Base-by-base conservation (phyloP, 1,140 invertebrate species). In the Metopolophium dirhodum region DNA sequence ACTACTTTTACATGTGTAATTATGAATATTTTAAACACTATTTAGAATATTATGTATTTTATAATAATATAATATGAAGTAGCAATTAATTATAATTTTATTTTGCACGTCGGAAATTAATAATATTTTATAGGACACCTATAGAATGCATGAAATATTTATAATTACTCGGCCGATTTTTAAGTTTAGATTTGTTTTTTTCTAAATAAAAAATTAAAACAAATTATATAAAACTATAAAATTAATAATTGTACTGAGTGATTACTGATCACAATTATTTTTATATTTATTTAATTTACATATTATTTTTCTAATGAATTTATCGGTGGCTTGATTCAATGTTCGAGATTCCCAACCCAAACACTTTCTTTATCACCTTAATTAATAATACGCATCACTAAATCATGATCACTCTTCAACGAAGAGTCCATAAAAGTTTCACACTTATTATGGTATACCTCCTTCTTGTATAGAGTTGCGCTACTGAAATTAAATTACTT, bases 1-100 rank as follows among this genome's bases (percentile, higher is more conserved):
- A 93, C 91, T 83, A 83, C 91, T 93, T 93, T 93, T 93, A 93
- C 91, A 86, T 54, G 26, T 57, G 49, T 57, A 85, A 93, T 93
- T 93, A 93, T 85, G 91, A 93, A 83, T 85, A 93, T 57, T 37
- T 85, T 93, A 89, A 82, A 93, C 23, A 26, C 54, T 83, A 68
- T 88, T 61, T 61, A 30, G 18, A 88, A 88, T 88, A 82, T 61
- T 51, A 45, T 83, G 92, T 68, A 54, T 68, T 49, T 83, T 89
- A 85, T 30, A 45, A 91, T 57, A 90, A 91, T 49, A 89, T 77
- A 57, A 89, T 77, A 57, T 41, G 41, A 11, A 37, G 22, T 54
- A 88, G 35, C 0, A 61, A 37, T 61, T 37, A 61, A 26, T 61
- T n/a, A 45, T 22, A 61, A 68, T 61, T 68, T n/a, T 47, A 90